Conservation (phyloP, 2,797 vertebrate species). For the Pyrocephalus nanus region DNA sequence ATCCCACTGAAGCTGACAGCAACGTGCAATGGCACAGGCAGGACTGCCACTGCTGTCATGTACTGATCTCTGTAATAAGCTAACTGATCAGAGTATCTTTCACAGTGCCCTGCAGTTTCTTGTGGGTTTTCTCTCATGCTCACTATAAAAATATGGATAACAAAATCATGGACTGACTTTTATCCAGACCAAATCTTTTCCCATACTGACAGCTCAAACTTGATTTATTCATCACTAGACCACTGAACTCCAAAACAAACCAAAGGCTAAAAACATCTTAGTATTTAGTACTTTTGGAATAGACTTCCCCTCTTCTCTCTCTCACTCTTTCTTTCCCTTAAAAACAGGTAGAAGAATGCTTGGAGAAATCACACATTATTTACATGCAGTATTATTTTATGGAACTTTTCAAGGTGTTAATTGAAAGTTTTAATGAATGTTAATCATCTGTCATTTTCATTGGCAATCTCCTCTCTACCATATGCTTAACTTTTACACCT, state of each 20-base stretch:
- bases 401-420: conserved; percentile 77
- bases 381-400: conserved; percentile 71
- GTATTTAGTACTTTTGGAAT: conserved; percentile 12
- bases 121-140: background rate
- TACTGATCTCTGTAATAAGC: background rate
- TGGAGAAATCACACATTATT: conserved; percentile 71
- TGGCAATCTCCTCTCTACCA: conserved; percentile 71
- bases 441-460: conserved; percentile 78
- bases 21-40: background rate
- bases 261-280: conserved; percentile 11
- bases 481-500: conserved; percentile 81
- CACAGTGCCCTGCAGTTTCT: background rate
- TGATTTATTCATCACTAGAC: conserved; percentile 30
- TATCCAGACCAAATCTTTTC: conserved; percentile 29
- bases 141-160: background rate
- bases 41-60: background rate
- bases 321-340: background rate
- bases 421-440: conserved; percentile 81
- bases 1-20: background rate
- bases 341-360: conserved; percentile 58
- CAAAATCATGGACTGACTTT: conserved; percentile 22
- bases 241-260: conserved; percentile 42
- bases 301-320: background rate
- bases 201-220: conserved; percentile 33
- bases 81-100: background rate